These are phyloP conservation scores for Drosophila quadrilineata DNA, from an alignment of 1,140 invertebrate species.

Conservation along the genomic window DNA sequence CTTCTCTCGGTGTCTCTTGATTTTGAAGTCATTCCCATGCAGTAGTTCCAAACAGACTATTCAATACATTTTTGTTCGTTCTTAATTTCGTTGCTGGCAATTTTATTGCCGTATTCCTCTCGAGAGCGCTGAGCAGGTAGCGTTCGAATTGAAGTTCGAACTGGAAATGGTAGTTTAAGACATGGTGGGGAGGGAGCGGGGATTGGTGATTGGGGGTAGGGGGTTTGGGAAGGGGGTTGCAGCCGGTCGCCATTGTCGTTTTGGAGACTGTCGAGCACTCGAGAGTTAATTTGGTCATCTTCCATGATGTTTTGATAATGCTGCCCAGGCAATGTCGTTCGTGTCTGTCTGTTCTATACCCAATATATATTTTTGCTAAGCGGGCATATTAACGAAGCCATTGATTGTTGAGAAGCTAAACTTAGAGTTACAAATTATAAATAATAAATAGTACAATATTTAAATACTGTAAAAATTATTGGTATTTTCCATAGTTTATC, in stretches of 20 bases:
- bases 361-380: too few species aligned
- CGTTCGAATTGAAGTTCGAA: constrained; percentile 18
- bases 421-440: too few species aligned
- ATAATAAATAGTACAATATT: too few species aligned
- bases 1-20: too few species aligned
- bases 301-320: constrained; percentile 80
- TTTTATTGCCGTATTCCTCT: constrained; percentile 77
- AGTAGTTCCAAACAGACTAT: constrained; percentile 46
- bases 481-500: too few species aligned
- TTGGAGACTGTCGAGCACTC: constrained; percentile 7
- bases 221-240: neutral
- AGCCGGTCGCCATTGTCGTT: constrained; percentile 33
- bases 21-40: too few species aligned
- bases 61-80: constrained; percentile 78
- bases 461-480: too few species aligned
- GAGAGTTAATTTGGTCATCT: constrained; percentile 79
- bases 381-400: too few species aligned
- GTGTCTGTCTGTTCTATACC: constrained; percentile 28
- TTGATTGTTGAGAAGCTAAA: too few species aligned
- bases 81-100: constrained; percentile 76
- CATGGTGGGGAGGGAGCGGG: neutral
- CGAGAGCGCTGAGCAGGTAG: constrained; percentile 49
- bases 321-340: constrained; percentile 29
- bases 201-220: neutral
- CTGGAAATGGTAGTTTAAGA: neutral